Percentiles rank a stretch among this genome's conserved stretches.
phyloP scores from a whole-genome alignment of 1,140 invertebrate species.

The Bursaphelenchus mucronatus region DNA sequence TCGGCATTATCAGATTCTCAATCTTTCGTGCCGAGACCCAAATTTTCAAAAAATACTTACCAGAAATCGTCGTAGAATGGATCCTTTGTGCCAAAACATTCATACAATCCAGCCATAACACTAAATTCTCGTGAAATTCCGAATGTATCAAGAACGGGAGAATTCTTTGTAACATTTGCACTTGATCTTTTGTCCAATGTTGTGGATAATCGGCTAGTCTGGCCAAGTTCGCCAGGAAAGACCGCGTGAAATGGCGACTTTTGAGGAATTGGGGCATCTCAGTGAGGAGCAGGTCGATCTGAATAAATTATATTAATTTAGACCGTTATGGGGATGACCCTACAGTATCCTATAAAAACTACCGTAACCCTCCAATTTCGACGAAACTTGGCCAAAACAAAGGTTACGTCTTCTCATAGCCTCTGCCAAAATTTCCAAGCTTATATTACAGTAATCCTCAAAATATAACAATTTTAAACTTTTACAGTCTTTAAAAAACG shows the following conservation, averaged over 20 bases:
- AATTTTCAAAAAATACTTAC: too few species aligned
- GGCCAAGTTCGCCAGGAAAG: slow-evolving; percentile 32
- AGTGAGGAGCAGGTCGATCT: slow-evolving; percentile 25
- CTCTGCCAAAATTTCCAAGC: too few species aligned
- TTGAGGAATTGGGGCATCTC: slow-evolving; percentile 14
- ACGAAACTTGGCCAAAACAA: slow-evolving; percentile 3
- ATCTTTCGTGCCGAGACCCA: too few species aligned
- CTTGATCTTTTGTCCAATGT: slow-evolving; percentile 36
- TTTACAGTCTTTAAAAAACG: background rate
- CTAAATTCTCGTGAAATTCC: background rate
- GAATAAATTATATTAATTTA: slow-evolving; percentile 6
- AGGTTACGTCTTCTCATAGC: too few species aligned
- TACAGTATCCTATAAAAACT: slow-evolving; percentile 5
- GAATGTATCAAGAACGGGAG: background rate
- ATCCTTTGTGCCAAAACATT: background rate
- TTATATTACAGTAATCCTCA: too few species aligned
- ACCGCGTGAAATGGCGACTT: slow-evolving; percentile 4
- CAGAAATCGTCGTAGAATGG: background rate
- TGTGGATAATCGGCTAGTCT: slow-evolving; percentile 29
- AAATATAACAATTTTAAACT: slow-evolving; percentile 7
- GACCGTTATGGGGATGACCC: slow-evolving; percentile 10
- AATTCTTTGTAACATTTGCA: background rate
- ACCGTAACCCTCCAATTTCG: background rate
- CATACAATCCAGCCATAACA: slow-evolving; percentile 11
- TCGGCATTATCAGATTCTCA: too few species aligned